Evolutionary conservation across 2,888 invertebrate species (phyloP), one percentile per base, ranked within the genome.

Genomic region (Lathronympha strigana): DNA sequence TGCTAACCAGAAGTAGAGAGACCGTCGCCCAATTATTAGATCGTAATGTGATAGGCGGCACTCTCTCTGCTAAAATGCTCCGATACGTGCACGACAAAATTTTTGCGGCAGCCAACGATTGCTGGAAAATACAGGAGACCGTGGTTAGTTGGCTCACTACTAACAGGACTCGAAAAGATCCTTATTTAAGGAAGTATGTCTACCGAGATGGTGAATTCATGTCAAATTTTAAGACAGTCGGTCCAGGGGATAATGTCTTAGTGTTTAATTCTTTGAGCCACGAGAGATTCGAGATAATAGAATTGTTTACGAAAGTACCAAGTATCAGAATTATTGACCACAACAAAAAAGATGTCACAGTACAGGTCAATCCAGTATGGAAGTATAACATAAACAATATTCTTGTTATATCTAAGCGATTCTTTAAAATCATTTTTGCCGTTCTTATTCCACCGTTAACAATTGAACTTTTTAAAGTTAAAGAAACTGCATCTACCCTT

Each of bases 21-120:
- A 76, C 94, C 94, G 92, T 98, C 62, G 98, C 96, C 0, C 92
- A 98, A 23, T 97, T 99, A 76, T 96, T 98, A 81, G 99, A 99
- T 84, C 98, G 98, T 78, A 98, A 99, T 82, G 98, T 98, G n/a
- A 97, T 97, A 62, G 98, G 98, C 0, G 99, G 99, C 2, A 99
- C 98, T 0, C 95, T 98, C 17, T 96, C 97, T 76, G 94, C 95
- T 0, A 95, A 94, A 71, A 96, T 97, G 0, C 96, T 98, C 94
- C 94, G 95, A 67, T 98, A 99, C 84, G 82, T 98, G 95, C 86
- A 97, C 95, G 38, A 88, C 94, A 75, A 95, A 95, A 82, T 90
- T 61, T 61, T 88, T 38, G 68, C 58, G 0, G 84, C 87, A 0
- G 80, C 82, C 0, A 87, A 79, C 74, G 83, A 86, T 66, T 90